Conservation (phyloP, 2,888 invertebrate species). For the Ganaspis brasiliensis region DNA sequence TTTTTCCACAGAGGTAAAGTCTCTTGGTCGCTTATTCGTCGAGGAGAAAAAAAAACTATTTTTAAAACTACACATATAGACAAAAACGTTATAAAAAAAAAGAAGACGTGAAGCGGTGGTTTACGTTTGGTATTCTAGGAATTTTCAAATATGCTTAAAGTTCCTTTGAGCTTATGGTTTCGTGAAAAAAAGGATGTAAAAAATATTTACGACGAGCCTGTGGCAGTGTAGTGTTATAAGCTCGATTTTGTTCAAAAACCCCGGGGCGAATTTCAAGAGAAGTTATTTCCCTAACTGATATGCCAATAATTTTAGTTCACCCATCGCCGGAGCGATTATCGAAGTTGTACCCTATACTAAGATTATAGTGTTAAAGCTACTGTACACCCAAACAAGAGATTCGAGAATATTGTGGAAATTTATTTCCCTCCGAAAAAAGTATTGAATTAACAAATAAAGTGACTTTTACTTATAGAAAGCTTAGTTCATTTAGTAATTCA, state of each 20-base stretch:
- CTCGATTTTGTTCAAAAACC: background rate
- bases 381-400: conserved; percentile 32
- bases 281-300: conserved; percentile 61
- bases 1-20: conserved; percentile 8
- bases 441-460: background rate
- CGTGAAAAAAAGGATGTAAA: conserved; percentile 12
- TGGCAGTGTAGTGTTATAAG: conserved; percentile 11
- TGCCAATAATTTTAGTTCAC: conserved; percentile 61
- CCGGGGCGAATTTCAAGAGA: conserved; percentile 51
- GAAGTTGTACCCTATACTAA: conserved; percentile 16
- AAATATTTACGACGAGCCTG: background rate
- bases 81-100: background rate
- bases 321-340: conserved; percentile 55
- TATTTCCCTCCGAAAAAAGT: background rate
- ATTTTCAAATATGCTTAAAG: conserved; percentile 14
- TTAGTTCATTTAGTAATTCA: background rate
- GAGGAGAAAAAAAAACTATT: background rate
- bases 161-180: conserved; percentile 17
- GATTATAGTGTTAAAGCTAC: conserved; percentile 23
- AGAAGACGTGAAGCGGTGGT: background rate
- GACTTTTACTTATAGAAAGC: background rate
- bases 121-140: conserved; percentile 13
- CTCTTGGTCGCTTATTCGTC: conserved; percentile 5
- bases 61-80: background rate
- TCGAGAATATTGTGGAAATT: background rate